Base-by-base conservation (phyloP, 2,888 invertebrate genomes). In the Coenonympha glycerion region DNA sequence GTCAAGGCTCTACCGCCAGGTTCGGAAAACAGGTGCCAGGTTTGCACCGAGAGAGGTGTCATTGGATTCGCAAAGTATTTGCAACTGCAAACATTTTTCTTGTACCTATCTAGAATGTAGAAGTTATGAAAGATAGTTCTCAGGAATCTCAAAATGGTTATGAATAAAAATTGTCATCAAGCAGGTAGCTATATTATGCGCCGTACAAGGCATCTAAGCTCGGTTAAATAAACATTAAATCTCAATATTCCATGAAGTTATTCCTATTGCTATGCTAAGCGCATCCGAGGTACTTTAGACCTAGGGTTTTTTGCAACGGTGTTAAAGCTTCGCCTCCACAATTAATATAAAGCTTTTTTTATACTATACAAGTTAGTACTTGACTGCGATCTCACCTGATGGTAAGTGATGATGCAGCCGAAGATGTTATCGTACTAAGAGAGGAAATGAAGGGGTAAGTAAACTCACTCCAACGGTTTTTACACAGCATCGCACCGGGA, bases 221-320 rank as follows among this genome's bases (percentile, higher is more conserved):
- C n/a, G n/a, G n/a, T n/a, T n/a, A n/a, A 21, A 15, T 13, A 22
- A 18, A 45, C 39, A 45, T 52, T 44, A 39, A 48, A 53, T 53
- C 11, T 40, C 28, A 37, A 45, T 48, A 53, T 49, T 50, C 53
- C 42, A 22, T 44, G 50, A 40, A 50, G 42, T 30, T 47, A 47
- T 50, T 47, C 28, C 36, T 53, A 53, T 56, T 47, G 30, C 30
- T 53, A 53, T 56, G 55, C 55, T 56, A 45, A 56, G 44, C 40
- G 49, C 47, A 40, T 49, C 39, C 16, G 33, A 42, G 21, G 26
- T 45, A 33, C 34, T 45, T n/a, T 45, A 34, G 13, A n/a, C 16
- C 1, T 11, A 21, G 21, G 26, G 39, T 42, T 49, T 53, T 52
- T 44, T 40, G 19, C 24, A 26, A 18, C 11, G 16, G 18, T 19